Conservation (phyloP, 2,888 invertebrate genomes). For the Mesorhabditis spiculigera region DNA sequence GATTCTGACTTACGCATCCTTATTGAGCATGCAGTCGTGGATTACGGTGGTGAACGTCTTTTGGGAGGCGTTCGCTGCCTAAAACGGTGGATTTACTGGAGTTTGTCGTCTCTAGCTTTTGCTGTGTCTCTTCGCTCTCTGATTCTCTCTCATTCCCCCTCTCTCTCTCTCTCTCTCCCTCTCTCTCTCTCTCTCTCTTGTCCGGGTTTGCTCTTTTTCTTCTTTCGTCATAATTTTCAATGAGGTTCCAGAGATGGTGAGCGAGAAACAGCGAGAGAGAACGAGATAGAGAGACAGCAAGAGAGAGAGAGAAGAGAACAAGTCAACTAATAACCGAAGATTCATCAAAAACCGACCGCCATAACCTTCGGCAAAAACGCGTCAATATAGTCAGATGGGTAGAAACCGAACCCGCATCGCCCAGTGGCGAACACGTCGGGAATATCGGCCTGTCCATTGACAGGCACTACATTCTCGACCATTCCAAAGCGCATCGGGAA, state of each 20-base stretch:
- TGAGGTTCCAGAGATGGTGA: too few species aligned
- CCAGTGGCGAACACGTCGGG: neutral
- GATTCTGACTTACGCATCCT: neutral
- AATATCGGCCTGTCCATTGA: neutral
- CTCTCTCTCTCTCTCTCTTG: too few species aligned
- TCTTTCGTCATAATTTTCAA: too few species aligned
- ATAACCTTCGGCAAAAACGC: neutral
- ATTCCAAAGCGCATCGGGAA: neutral
- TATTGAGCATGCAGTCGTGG: neutral
- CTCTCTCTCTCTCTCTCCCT: too few species aligned
- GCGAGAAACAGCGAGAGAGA: too few species aligned
- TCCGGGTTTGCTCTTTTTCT: too few species aligned
- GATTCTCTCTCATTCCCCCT: too few species aligned
- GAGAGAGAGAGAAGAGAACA: too few species aligned
- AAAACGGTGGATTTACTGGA: neutral
- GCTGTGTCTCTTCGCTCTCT: too few species aligned
- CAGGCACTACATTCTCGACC: neutral
- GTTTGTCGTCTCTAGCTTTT: too few species aligned
- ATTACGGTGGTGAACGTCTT: neutral
- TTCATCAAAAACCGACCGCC: neutral
- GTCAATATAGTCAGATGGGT: constrained; percentile 1
- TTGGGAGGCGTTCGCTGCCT: constrained; percentile 2
- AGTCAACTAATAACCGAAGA: neutral
- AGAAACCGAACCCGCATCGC: constrained; percentile 6
- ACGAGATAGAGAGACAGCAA: too few species aligned